Conservation (phyloP, 2,797 vertebrate genomes). For the Valencia hispanica region DNA sequence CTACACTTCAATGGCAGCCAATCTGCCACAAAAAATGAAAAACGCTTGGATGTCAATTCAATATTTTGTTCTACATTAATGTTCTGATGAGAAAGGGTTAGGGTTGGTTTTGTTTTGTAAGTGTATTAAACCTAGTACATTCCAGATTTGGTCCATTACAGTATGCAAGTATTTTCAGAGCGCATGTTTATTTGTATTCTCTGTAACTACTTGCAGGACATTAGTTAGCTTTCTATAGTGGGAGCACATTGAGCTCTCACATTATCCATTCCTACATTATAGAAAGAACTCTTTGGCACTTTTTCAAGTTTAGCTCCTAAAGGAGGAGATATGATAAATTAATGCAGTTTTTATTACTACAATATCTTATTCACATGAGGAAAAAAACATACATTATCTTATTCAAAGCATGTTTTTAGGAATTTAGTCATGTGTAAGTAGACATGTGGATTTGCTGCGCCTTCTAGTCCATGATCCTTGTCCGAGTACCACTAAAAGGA, state of each 20-base stretch:
- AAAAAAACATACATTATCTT: conserved; percentile 13
- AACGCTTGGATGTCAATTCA: background rate
- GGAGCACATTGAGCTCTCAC: too few species aligned
- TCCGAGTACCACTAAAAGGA: conserved; percentile 94
- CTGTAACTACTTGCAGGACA: background rate
- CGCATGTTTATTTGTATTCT: background rate
- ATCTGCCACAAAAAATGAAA: background rate
- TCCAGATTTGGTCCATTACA: too few species aligned
- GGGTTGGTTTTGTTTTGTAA: background rate
- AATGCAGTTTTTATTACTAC: conserved; percentile 1
- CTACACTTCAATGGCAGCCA: too few species aligned
- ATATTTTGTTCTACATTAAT: background rate
- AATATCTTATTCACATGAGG: conserved; percentile 18
- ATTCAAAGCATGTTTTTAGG: conserved; percentile 88
- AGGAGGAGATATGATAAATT: background rate
- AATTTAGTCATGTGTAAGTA: conserved; percentile 95
- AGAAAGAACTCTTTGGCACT: background rate
- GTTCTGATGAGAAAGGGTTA: background rate
- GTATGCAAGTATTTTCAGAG: background rate
- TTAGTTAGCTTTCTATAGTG: background rate
- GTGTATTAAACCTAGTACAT: too few species aligned
- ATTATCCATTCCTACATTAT: background rate
- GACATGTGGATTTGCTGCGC: conserved; percentile 88
- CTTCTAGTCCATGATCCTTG: conserved; percentile 88
- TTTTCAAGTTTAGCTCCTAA: background rate